phyloP scores from a whole-genome alignment of 2,888 invertebrate genomes.

The Rhabditoides inermis region DNA sequence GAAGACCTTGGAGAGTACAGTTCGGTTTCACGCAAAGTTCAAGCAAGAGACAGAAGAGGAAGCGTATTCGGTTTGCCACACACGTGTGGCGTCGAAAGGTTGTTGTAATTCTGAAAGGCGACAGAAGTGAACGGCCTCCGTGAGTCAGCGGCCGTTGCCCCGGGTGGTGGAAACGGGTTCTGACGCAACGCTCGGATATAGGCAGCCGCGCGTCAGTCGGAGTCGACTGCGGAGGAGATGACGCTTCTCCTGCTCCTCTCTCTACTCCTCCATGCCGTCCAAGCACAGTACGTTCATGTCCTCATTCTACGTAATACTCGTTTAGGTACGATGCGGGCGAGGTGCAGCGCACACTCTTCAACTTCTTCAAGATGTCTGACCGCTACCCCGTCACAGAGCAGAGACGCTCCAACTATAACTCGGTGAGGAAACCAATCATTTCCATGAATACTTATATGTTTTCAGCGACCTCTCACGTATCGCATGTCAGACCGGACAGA shows the following conservation, averaged over 20 bases:
- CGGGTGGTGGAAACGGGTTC: too few relatives aligned
- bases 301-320: neutral
- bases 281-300: neutral
- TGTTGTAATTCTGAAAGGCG: too few relatives aligned
- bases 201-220: too few relatives aligned
- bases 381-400: conserved; percentile 1
- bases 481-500: conserved; percentile 20
- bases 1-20: too few relatives aligned
- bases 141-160: too few relatives aligned
- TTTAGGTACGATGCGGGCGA: conserved; percentile 5
- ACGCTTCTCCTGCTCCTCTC: neutral
- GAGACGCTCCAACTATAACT: conserved; percentile 3
- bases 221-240: too few relatives aligned
- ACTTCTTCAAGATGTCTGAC: conserved; percentile 5
- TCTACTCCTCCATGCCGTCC: neutral
- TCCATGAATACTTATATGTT: neutral
- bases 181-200: too few relatives aligned
- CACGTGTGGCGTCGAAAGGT: too few relatives aligned
- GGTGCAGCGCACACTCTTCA: conserved; percentile 4
- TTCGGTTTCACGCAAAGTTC: too few relatives aligned
- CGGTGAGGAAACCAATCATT: neutral
- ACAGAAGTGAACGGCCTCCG: too few relatives aligned
- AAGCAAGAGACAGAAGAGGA: too few relatives aligned
- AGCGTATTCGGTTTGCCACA: too few relatives aligned
- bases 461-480: conserved; percentile 4